Percentiles rank a stretch among this genome's conserved stretches.
Evolutionary conservation across 35 echinoderm and acorn worm species (phyloP).

Genomic region (Apostichopus parvimensis): DNA sequence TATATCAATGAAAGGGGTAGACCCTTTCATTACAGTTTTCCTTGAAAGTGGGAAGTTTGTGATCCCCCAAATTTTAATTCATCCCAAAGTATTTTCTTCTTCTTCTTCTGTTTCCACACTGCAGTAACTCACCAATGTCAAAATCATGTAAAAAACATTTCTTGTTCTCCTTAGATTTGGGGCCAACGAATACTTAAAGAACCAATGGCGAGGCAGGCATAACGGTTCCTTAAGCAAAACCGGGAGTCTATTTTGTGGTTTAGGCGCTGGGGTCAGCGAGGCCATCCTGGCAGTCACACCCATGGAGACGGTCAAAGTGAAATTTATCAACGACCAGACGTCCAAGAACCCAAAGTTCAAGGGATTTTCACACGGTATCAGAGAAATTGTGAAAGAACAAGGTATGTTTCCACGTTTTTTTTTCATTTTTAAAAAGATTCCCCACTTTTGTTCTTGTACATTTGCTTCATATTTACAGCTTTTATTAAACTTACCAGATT

Average conservation of each 20-base stretch:
- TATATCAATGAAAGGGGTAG: no score
- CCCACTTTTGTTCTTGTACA: no score
- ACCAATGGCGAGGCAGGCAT: constrained; percentile 76
- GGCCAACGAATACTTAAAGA: constrained; percentile 97
- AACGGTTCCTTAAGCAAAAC: constrained; percentile 82
- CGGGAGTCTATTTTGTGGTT: constrained; percentile 92
- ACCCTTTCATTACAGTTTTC: no score
- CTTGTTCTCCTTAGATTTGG: constrained; percentile 75
- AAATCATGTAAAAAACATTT: no score
- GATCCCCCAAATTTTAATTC: no score
- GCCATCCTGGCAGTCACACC: constrained; percentile 98
- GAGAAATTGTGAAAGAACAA: constrained; percentile 83
- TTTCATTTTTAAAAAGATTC: no score
- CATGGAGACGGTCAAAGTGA: constrained; percentile 98
- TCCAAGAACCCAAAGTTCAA: constrained; percentile 84
- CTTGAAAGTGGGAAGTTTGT: no score
- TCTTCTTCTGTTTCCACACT: no score
- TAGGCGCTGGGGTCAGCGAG: constrained; percentile 84
- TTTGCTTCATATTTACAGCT: no score
- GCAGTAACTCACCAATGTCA: no score
- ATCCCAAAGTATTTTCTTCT: no score
- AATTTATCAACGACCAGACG: constrained; percentile 99
- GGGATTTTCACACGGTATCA: constrained; percentile 92
- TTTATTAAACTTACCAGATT: no score
- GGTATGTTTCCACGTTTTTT: constrained; percentile 32